These are phyloP conservation scores for Apamea monoglypha DNA, from an alignment of 2,888 invertebrate species.

Conservation along the genomic window DNA sequence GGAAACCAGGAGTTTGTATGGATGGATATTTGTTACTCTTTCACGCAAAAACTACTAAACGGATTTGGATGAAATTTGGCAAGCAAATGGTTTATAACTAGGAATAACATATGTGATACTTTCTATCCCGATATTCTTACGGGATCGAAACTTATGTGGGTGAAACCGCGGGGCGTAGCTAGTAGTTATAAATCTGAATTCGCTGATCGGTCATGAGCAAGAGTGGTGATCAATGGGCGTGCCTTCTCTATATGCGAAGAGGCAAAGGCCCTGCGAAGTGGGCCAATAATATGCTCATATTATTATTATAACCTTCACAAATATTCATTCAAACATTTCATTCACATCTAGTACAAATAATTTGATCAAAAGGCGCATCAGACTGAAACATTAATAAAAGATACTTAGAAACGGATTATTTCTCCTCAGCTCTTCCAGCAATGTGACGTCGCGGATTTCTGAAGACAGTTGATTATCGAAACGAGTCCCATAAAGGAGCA, in stretches of 20 bases:
- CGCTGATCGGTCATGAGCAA: background rate
- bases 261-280: background rate
- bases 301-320: background rate
- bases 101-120: no score
- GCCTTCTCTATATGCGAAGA: background rate
- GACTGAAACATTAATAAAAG: slow-evolving; percentile 75
- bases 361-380: slow-evolving; percentile 58
- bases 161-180: no score
- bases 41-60: no score
- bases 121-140: no score
- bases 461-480: slow-evolving; percentile 84
- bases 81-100: no score
- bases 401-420: slow-evolving; percentile 78
- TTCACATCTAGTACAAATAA: slow-evolving; percentile 1
- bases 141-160: no score
- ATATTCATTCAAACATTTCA: background rate
- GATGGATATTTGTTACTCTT: no score
- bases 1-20: background rate
- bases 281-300: background rate
- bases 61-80: no score
- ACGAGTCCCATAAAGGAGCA: slow-evolving; percentile 75
- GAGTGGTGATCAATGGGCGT: background rate
- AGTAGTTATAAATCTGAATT: background rate
- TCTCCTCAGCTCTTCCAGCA: slow-evolving; percentile 65
- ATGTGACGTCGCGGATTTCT: slow-evolving; percentile 78